Evolutionary conservation across 2,797 vertebrate genomes (phyloP).

Genomic region (Sternarchorhynchus goeldii): DNA sequence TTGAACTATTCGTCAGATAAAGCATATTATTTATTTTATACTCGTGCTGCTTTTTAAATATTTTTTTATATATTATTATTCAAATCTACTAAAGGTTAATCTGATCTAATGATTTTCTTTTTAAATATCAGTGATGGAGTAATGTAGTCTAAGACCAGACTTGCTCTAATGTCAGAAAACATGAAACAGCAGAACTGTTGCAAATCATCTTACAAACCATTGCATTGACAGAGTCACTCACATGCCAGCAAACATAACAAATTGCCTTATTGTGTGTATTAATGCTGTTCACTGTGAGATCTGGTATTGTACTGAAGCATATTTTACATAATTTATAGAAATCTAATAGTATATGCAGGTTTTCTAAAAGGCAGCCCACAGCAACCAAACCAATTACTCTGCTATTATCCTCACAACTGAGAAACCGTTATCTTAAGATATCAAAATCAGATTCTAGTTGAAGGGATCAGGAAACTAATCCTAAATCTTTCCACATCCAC

Average conservation of each 20-base stretch:
- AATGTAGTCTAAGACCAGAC: too few species aligned
- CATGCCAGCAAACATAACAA: too few species aligned
- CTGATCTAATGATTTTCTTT: too few species aligned
- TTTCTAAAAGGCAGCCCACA: slow-evolving; percentile 24
- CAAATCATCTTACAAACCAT: neutral
- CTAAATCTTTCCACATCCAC: slow-evolving; percentile 19
- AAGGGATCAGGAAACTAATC: slow-evolving; percentile 41
- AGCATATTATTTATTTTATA: neutral
- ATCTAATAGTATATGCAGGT: slow-evolving; percentile 19
- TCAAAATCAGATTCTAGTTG: slow-evolving; percentile 28
- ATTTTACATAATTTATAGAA: neutral
- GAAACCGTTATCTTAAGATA: slow-evolving; percentile 12
- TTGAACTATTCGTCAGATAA: neutral
- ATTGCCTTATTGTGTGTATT: too few species aligned
- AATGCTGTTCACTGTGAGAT: too few species aligned
- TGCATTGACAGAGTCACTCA: too few species aligned
- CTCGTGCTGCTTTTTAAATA: neutral
- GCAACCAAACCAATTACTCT: slow-evolving; percentile 16
- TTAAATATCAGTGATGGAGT: too few species aligned
- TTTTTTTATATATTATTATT: neutral
- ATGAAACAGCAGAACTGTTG: neutral
- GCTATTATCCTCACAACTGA: slow-evolving; percentile 8
- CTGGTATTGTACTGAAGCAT: neutral
- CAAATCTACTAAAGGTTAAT: too few species aligned
- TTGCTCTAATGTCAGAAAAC: too few species aligned